Percentiles rank a stretch among this genome's conserved stretches.
Conservation (phyloP, 2,113 vertebrate species). For the Percopsis transmontana region DNA sequence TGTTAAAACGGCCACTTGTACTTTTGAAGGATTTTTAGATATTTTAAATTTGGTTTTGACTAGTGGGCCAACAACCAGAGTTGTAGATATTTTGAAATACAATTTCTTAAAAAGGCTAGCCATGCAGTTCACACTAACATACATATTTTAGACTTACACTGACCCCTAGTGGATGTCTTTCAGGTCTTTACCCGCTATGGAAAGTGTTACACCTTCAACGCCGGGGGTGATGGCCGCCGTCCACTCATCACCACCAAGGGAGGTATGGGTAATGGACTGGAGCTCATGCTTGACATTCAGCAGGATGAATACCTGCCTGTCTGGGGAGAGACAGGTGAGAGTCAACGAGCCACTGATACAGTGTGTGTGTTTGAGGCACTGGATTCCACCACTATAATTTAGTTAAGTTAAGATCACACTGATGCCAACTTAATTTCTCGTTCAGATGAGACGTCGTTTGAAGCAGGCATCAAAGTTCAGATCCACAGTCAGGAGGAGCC, state of each 20-base stretch:
- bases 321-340: slow-evolving; percentile 95
- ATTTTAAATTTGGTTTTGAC: too few relatives aligned
- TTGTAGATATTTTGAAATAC: too few relatives aligned
- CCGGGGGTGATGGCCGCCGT: slow-evolving; percentile 83
- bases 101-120: too few relatives aligned
- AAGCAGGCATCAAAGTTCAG: slow-evolving; percentile 98
- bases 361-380: neutral
- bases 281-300: slow-evolving; percentile 98
- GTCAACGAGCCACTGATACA: neutral
- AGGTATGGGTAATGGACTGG: slow-evolving; percentile 95
- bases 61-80: too few relatives aligned
- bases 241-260: slow-evolving; percentile 92
- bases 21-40: too few relatives aligned
- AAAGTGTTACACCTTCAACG: slow-evolving; percentile 98
- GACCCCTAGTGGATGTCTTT: slow-evolving; percentile 67
- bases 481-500: slow-evolving; percentile 97
- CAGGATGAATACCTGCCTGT: slow-evolving; percentile 96
- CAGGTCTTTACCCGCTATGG: slow-evolving; percentile 97
- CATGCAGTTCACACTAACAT: slow-evolving; percentile 6
- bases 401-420: neutral
- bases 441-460: slow-evolving; percentile 94
- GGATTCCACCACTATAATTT: neutral
- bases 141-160: slow-evolving; percentile 48
- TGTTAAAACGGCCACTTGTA: too few relatives aligned
- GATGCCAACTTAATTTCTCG: neutral